Base-by-base conservation (phyloP, 2,113 vertebrate species). In the Dipodomys merriami region DNA sequence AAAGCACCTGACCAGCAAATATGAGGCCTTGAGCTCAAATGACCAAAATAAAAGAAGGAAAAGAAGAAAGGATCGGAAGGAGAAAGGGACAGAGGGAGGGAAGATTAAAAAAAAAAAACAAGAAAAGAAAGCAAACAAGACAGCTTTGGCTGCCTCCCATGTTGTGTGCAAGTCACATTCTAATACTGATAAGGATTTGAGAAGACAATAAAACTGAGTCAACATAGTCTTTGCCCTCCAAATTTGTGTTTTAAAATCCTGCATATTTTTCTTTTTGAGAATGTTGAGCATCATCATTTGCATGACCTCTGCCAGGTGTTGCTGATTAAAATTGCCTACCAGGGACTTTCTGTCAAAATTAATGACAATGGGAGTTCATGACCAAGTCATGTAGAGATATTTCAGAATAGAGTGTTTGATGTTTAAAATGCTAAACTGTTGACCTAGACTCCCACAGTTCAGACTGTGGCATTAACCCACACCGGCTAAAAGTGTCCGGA, bases 281-380 rank as follows among this genome's bases (percentile, higher is more conserved):
- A 68, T 72, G 5, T n/a, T 33, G 27, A 86, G 4, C 30, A 93
- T 15, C 5, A 62, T 76, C 29, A 73, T 13, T 74, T 79, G 7
- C 3, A 72, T 73, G 84, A 64, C 30, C 73, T 49, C 44, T 81
- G 53, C 67, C 69, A 46, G 62, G 25, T 69, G 72, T n/a, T 73
- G 35, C 11, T 78, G 64, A 29, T 79, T 80, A 83, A 87, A 94
- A 83, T 7, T 87, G 9, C 16, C 64, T 39, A 67, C 2, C 8
- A 91, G 30, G 71, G 10, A 18, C 57, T 53, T 64, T 27, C n/a
- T 87, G 35, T 78, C 69, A 91, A 94, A 95, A 91, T 89, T 64
- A 94, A 92, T 91, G 62, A 33, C 53, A 91, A 74, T 39, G n/a
- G 91, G 35, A 85, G 33, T 78, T 94, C 46, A 84, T n/a, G 23